Base-by-base conservation (phyloP, 1,140 invertebrate species). In the Agrypnia vestita region DNA sequence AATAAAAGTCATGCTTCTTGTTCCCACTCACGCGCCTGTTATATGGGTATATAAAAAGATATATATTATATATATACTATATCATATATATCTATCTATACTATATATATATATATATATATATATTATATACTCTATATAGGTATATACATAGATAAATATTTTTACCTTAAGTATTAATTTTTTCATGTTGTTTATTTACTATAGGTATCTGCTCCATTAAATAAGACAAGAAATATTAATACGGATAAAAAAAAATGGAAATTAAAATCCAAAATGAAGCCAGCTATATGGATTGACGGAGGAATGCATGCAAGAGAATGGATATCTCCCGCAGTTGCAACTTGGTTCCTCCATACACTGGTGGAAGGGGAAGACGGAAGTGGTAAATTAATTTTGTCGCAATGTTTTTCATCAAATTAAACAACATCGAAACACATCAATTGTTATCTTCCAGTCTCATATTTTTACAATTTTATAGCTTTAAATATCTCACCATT, bases 321-420 rank as follows among this genome's bases (percentile, higher is more conserved):
- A 87, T 97, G 96, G 96, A 95, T 97, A 79, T 91, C 95, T 19
- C 93, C 95, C 0, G 95, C 96, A 0, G 94, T 95, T 0, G 92
- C 94, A 53, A 92, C 95, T 10, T 97, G 94, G 91, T 94, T 97
- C 79, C 87, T 96, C 43, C 92, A 92, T 79, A 92, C 95, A 81
- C 86, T 97, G 21, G 91, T 95, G 0, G 93, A 94, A 84, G 91
- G 92, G 53, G 90, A 92, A 82, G 89, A 91, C 61, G 87, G 85
- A 3, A 85, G 87, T 85, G 90, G 90, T 91, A 78, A 55, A 56
- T 10, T 13, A 44, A 59, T 19, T 59, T 51, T 9, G 11, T 51
- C 6, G 1, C 25, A 35, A 3, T 35, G 25, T 6, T 35, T 3
- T 35, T 35, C 25, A 35, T n/a, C n/a, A n/a, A n/a, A n/a, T n/a